Evolutionary conservation across 2,113 vertebrate species (phyloP).

Genomic region (Butastur rufipennis): DNA sequence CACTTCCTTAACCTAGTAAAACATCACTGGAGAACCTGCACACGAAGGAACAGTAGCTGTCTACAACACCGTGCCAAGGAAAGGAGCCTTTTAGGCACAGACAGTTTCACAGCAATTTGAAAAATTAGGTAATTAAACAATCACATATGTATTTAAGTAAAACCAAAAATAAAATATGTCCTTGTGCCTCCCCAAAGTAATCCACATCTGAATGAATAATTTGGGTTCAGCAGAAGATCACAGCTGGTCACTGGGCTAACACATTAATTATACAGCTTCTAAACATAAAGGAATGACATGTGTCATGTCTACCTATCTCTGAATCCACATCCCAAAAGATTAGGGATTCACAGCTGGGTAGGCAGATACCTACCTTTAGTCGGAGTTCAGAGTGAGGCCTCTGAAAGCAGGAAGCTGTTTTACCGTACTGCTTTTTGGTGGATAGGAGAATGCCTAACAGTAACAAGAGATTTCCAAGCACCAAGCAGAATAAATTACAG

Average conservation of each 20-base stretch:
- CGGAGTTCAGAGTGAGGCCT: not conserved
- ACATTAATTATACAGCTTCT: not conserved
- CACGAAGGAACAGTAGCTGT: not conserved
- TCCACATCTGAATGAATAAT: not conserved
- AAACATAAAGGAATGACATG: not conserved
- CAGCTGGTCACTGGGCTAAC: not conserved
- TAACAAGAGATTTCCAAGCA: not conserved
- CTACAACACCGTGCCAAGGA: not conserved
- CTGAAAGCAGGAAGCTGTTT: not conserved
- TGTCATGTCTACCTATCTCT: not conserved
- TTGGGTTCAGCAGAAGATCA: not conserved
- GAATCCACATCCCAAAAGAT: no score
- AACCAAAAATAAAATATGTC: not conserved
- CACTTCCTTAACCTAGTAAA: not conserved
- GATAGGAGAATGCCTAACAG: not conserved
- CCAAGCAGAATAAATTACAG: not conserved
- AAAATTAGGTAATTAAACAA: not conserved
- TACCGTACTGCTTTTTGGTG: not conserved
- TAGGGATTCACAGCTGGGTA: not conserved
- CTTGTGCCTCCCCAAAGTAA: not conserved
- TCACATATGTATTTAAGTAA: not conserved
- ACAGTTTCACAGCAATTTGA: not conserved
- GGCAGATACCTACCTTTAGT: not conserved
- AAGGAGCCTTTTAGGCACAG: not conserved
- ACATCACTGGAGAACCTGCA: not conserved